Percentiles rank a stretch among this genome's conserved stretches.
Conservation (phyloP, 2,797 vertebrate species). For the Microctenopoma steveboyesi region DNA sequence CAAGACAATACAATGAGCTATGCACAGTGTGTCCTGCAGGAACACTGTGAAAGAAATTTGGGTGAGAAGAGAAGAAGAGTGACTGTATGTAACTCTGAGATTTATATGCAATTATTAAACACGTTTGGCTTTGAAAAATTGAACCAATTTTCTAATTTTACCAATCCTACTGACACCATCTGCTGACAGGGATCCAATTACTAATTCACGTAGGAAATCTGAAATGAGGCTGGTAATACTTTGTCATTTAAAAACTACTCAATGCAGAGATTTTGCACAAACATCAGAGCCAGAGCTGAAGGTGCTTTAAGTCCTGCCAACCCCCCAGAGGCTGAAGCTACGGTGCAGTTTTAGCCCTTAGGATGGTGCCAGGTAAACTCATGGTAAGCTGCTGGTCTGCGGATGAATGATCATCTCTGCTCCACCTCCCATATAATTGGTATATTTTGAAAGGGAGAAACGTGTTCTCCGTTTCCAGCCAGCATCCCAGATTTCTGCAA, state of each 20-base stretch:
- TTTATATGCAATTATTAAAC: slow-evolving; percentile 31
- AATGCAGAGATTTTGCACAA: slow-evolving; percentile 28
- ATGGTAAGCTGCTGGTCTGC: slow-evolving; percentile 29
- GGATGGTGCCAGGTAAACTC: slow-evolving; percentile 38
- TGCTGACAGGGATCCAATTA: background rate
- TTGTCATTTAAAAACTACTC: slow-evolving; percentile 4
- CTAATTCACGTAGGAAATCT: background rate
- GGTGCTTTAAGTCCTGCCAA: slow-evolving; percentile 54
- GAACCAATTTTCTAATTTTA: background rate
- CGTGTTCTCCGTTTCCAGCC: slow-evolving; percentile 29
- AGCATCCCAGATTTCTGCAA: slow-evolving; percentile 24
- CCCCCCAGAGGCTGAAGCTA: slow-evolving; percentile 13
- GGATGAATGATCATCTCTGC: slow-evolving; percentile 26
- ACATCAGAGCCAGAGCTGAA: slow-evolving; percentile 26
- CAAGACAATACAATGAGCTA: slow-evolving; percentile 29
- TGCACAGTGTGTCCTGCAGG: slow-evolving; percentile 3
- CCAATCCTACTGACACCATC: background rate
- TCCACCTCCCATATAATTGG: slow-evolving; percentile 46
- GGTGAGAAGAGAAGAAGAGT: background rate
- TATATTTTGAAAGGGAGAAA: slow-evolving; percentile 42
- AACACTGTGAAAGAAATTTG: background rate
- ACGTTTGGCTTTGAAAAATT: slow-evolving; percentile 20
- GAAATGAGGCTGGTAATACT: background rate
- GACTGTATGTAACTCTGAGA: background rate
- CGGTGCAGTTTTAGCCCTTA: slow-evolving; percentile 31